Percentiles rank a stretch among this genome's conserved stretches.
These are phyloP conservation scores for Nothocercus julius DNA, from an alignment of 2,113 vertebrate species.

Conservation along the genomic window DNA sequence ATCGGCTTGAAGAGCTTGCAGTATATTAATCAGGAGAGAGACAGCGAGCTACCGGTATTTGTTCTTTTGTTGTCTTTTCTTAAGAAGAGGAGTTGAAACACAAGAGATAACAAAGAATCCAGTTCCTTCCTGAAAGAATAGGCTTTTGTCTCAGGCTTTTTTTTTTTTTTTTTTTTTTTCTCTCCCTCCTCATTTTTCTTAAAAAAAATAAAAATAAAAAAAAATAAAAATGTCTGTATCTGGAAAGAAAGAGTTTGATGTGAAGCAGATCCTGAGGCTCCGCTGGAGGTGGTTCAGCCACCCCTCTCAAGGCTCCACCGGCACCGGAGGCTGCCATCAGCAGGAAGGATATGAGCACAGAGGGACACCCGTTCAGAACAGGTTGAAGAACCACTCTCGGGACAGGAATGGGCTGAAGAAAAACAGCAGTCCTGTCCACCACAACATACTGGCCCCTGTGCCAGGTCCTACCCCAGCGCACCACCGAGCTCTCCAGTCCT, in stretches of 20 bases:
- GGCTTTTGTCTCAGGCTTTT: conserved; percentile 65
- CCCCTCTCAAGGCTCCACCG: conserved; percentile 88
- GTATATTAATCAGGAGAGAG: conserved; percentile 47
- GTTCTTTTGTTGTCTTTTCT: conserved; percentile 71
- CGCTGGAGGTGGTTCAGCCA: conserved; percentile 98
- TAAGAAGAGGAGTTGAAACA: conserved; percentile 69
- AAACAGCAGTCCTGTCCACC: conserved; percentile 85
- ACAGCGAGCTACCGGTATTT: conserved; percentile 32
- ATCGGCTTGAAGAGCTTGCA: conserved; percentile 72
- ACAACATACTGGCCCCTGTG: conserved; percentile 86
- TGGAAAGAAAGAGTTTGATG: conserved; percentile 96
- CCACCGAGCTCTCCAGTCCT: conserved; percentile 83
- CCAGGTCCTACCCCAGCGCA: conserved; percentile 83
- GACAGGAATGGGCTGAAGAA: conserved; percentile 88
- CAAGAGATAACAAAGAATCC: conserved; percentile 76
- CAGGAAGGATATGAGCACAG: conserved; percentile 93
- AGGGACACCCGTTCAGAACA: conserved; percentile 85
- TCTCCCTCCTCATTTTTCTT: conserved; percentile 30
- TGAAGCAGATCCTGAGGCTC: conserved; percentile 96
- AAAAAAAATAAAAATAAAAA: conserved; percentile 73
- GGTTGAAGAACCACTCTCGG: conserved; percentile 91
- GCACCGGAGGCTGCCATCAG: conserved; percentile 88
- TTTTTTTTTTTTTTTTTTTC: conserved; percentile 66
- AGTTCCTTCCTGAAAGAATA: conserved; percentile 70
- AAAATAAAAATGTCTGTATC: conserved; percentile 87